A percentile compares a stretch with the other conserved stretches of the same genome.
These are phyloP conservation scores for Bellardia bayeri DNA, from an alignment of 2,888 invertebrate species.

Conservation along the genomic window DNA sequence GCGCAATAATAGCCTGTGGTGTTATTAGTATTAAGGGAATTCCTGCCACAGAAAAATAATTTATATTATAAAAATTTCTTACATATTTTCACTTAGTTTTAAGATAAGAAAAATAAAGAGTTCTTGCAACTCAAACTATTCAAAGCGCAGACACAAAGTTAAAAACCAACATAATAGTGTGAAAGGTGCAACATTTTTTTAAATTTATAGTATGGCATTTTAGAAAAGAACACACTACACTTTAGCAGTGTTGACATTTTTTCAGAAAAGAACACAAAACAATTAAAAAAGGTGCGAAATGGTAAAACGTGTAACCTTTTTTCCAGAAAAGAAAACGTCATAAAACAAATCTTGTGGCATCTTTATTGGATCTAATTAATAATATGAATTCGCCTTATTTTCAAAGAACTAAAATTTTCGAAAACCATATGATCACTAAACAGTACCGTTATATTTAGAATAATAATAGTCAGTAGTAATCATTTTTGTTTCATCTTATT, in stretches of 20 bases:
- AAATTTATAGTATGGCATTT: too few relatives aligned
- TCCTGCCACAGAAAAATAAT: conserved; percentile 48
- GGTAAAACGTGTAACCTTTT: too few relatives aligned
- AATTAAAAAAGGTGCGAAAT: too few relatives aligned
- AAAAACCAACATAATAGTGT: too few relatives aligned
- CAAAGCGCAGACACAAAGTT: too few relatives aligned
- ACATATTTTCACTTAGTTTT: conserved; percentile 21
- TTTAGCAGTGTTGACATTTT: too few relatives aligned
- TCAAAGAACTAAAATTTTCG: background rate
- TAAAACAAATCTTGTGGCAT: conserved; percentile 8
- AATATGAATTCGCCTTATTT: too few relatives aligned
- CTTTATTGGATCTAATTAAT: background rate
- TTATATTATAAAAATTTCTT: background rate
- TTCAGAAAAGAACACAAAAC: too few relatives aligned
- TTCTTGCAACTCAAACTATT: too few relatives aligned
- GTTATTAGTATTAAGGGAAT: conserved; percentile 82
- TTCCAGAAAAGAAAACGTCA: too few relatives aligned
- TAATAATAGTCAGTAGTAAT: background rate
- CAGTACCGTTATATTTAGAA: conserved; percentile 52
- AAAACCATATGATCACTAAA: background rate
- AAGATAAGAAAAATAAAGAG: conserved; percentile 3
- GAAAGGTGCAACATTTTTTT: too few relatives aligned
- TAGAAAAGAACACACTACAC: too few relatives aligned
- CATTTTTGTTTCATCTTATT: background rate
- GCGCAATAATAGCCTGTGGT: conserved; percentile 82